A percentile compares a stretch with the other conserved stretches of the same genome.
Conservation (phyloP, 2,113 vertebrate genomes). For the Channa argus region DNA sequence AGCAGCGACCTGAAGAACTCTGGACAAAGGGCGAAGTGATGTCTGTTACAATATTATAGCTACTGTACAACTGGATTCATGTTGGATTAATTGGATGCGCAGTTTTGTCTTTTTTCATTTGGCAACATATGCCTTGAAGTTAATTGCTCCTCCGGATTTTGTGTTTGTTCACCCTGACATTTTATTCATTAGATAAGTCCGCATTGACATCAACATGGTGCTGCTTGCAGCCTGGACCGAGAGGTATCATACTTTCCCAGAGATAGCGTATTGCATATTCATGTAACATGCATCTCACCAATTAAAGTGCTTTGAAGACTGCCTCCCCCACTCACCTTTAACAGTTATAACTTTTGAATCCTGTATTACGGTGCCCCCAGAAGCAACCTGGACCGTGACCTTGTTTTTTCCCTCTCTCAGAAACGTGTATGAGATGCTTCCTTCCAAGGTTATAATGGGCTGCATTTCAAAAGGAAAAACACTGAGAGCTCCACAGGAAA, state of each 20-base stretch:
- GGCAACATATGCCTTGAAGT: constrained; percentile 59
- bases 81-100: constrained; percentile 68
- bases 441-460: constrained; percentile 95
- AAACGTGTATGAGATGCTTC: constrained; percentile 90
- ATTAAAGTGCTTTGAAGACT: constrained; percentile 64
- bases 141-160: constrained; percentile 72
- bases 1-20: constrained; percentile 95
- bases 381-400: constrained; percentile 93
- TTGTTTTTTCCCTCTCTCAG: constrained; percentile 86
- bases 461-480: constrained; percentile 74
- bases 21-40: constrained; percentile 59
- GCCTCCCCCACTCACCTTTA: constrained; percentile 84
- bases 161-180: constrained; percentile 64
- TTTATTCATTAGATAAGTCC: constrained; percentile 70
- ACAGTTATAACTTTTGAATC: constrained; percentile 92
- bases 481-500: constrained; percentile 51
- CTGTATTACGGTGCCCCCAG: constrained; percentile 89
- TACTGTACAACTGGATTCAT: constrained; percentile 47
- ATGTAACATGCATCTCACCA: constrained; percentile 55
- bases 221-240: constrained; percentile 37
- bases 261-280: constrained; percentile 66
- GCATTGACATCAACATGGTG: constrained; percentile 45
- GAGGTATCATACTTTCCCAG: constrained; percentile 26
- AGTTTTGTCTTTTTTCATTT: constrained; percentile 73
- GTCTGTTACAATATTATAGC: constrained; percentile 48